Evolutionary conservation across 2,888 invertebrate species (phyloP).

Genomic region (Harmothoe impar): DNA sequence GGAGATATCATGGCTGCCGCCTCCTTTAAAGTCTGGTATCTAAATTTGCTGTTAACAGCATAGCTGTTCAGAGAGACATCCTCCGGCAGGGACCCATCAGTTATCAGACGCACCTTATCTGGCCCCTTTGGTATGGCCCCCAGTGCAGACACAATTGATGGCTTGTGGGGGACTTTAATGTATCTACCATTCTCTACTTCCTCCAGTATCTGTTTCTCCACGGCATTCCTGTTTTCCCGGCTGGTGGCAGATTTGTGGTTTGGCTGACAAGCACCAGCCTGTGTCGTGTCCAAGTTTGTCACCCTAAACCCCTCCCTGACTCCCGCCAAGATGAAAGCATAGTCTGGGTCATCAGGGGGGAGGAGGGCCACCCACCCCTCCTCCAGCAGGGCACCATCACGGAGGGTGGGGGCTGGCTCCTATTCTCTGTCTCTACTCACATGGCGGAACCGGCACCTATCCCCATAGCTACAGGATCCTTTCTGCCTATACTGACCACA

Average conservation of each 20-base stretch:
- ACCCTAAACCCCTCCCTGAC: conserved; percentile 24
- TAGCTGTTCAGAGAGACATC: conserved; percentile 27
- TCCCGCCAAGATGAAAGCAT: not conserved
- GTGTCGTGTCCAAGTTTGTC: not conserved
- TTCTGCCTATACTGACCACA: conserved; percentile 11
- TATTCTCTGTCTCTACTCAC: not conserved
- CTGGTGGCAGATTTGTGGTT: conserved; percentile 17
- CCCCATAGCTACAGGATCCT: conserved; percentile 16
- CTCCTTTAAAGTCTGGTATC: conserved; percentile 39
- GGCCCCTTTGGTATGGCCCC: conserved; percentile 48
- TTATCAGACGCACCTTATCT: conserved; percentile 37
- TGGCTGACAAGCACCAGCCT: not conserved
- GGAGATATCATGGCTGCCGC: not conserved
- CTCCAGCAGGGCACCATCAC: not conserved
- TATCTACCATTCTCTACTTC: conserved; percentile 56
- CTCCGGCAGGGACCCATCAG: conserved; percentile 18
- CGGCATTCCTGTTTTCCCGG: not conserved
- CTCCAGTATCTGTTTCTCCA: conserved; percentile 58
- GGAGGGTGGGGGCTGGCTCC: not conserved
- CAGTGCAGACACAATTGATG: conserved; percentile 25
- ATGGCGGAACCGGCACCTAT: not conserved
- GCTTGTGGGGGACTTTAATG: not conserved
- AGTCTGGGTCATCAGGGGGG: not conserved
- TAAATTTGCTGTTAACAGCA: not conserved
- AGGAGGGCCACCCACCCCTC: conserved; percentile 16